Conservation (phyloP, 2,888 invertebrate species). For the Beris chalybata region DNA sequence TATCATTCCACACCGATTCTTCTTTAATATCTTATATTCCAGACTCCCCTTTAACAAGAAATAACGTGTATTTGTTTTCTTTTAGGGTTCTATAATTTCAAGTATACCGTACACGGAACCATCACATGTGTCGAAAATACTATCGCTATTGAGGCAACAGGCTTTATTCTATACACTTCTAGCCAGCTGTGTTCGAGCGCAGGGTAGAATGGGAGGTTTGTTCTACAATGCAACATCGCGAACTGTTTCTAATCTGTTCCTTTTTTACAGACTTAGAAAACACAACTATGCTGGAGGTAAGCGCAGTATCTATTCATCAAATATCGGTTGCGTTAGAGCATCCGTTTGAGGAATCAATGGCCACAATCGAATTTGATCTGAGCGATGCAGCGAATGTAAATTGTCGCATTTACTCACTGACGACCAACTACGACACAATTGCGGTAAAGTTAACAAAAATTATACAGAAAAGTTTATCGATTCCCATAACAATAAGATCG, state of each 20-base stretch:
- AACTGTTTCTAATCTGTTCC: constrained; percentile 2
- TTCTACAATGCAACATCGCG: constrained; percentile 26
- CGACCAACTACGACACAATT: constrained; percentile 56
- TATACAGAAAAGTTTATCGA: constrained; percentile 87
- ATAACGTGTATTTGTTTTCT: neutral
- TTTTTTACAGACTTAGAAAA: constrained; percentile 54
- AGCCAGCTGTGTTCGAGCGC: constrained; percentile 83
- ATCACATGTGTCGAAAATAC: constrained; percentile 84
- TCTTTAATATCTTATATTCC: too few species aligned
- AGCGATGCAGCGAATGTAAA: constrained; percentile 77
- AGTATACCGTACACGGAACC: constrained; percentile 93
- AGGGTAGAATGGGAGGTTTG: constrained; percentile 72
- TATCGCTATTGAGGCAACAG: constrained; percentile 83
- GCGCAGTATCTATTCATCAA: constrained; percentile 85
- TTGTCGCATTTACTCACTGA: constrained; percentile 73
- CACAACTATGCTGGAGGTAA: constrained; percentile 86
- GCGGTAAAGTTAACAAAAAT: constrained; percentile 62
- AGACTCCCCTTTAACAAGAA: too few species aligned
- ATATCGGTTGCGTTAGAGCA: constrained; percentile 90
- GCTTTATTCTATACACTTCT: constrained; percentile 88
- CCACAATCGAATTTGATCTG: constrained; percentile 87
- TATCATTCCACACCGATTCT: too few species aligned
- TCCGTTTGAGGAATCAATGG: constrained; percentile 89
- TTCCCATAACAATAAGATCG: constrained; percentile 86
- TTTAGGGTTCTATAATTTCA: constrained; percentile 52